Percentiles rank a stretch among this genome's conserved stretches.
These are phyloP conservation scores for Drosophila pectinifera DNA, from an alignment of 1,140 invertebrate genomes.

Conservation along the genomic window DNA sequence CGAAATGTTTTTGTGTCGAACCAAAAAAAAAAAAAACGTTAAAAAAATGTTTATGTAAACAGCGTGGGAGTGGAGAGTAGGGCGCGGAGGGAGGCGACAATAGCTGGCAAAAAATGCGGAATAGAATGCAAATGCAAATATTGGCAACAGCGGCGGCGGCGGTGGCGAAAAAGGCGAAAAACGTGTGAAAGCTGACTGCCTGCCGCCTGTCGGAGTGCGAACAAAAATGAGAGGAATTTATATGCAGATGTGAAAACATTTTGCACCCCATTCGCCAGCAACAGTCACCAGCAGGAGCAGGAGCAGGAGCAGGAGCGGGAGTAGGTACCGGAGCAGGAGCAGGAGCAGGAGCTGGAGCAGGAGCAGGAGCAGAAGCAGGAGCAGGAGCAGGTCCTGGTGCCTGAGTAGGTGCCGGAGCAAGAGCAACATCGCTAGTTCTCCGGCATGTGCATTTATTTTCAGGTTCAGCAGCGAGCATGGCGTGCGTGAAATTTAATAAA, in stretches of 20 bases:
- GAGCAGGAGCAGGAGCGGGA: slow-evolving; percentile 4
- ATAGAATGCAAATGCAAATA: slow-evolving; percentile 83
- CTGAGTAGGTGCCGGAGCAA: too few relatives aligned
- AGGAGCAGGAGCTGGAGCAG: slow-evolving; percentile 2
- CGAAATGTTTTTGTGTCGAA: slow-evolving; percentile 78
- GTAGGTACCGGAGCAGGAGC: not conserved
- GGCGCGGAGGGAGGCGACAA: slow-evolving; percentile 48
- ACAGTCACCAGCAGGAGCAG: slow-evolving; percentile 31
- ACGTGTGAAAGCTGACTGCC: slow-evolving; percentile 72
- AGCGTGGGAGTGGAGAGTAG: slow-evolving; percentile 56
- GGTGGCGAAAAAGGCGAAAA: slow-evolving; percentile 41
- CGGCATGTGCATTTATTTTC: slow-evolving; percentile 73
- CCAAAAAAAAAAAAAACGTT: not conserved
- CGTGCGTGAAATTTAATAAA: slow-evolving; percentile 82
- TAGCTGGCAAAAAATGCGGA: slow-evolving; percentile 53
- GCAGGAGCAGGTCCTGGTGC: slow-evolving; percentile 3
- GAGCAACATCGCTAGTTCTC: slow-evolving; percentile 3
- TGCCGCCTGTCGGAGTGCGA: slow-evolving; percentile 63
- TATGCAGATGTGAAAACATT: slow-evolving; percentile 82
- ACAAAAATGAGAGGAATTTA: slow-evolving; percentile 81
- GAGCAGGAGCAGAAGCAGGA: slow-evolving; percentile 17
- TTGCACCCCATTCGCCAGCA: slow-evolving; percentile 76
- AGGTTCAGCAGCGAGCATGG: slow-evolving; percentile 64
- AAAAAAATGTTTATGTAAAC: slow-evolving; percentile 81
- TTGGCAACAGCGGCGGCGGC: slow-evolving; percentile 63